phyloP scores from a whole-genome alignment of 2,797 vertebrate genomes.

The Poecile montanus region DNA sequence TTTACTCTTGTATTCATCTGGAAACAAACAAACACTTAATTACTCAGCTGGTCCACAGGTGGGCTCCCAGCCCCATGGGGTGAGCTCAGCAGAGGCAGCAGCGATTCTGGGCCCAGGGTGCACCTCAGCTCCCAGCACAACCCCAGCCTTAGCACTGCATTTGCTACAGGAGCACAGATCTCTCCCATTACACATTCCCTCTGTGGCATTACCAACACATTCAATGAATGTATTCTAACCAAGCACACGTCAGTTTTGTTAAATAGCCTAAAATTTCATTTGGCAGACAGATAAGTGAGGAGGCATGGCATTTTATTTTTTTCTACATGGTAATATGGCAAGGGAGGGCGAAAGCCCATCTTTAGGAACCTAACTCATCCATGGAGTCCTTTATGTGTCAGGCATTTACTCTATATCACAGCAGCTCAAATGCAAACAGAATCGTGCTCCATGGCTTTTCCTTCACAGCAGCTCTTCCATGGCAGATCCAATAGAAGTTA shows the following conservation, averaged over 20 bases:
- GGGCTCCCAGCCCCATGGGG: not conserved
- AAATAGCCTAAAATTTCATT: not conserved
- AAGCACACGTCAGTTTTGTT: fast-evolving
- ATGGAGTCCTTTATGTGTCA: not conserved
- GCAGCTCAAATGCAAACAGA: not conserved
- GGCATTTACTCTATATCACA: not conserved
- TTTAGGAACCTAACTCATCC: not conserved
- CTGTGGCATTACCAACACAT: not conserved
- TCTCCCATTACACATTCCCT: not conserved
- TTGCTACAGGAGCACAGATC: not conserved
- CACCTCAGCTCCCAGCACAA: not conserved
- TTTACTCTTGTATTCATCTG: slow-evolving; percentile 92
- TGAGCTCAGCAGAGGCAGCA: not conserved
- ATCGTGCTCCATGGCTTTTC: not conserved
- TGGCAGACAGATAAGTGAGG: not conserved
- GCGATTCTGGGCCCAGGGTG: not conserved
- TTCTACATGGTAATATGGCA: not conserved
- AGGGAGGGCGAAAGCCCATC: not conserved
- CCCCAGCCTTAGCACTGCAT: not conserved
- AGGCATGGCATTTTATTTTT: not conserved
- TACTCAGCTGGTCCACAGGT: not conserved
- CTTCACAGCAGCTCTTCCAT: not conserved
- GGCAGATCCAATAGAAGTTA: not conserved
- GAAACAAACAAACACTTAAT: slow-evolving; percentile 39
- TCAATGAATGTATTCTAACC: not conserved